A percentile compares a stretch with the other conserved stretches of the same genome.
Evolutionary conservation across 2,888 invertebrate species (phyloP).

Genomic region (Vandiemenella viatica): DNA sequence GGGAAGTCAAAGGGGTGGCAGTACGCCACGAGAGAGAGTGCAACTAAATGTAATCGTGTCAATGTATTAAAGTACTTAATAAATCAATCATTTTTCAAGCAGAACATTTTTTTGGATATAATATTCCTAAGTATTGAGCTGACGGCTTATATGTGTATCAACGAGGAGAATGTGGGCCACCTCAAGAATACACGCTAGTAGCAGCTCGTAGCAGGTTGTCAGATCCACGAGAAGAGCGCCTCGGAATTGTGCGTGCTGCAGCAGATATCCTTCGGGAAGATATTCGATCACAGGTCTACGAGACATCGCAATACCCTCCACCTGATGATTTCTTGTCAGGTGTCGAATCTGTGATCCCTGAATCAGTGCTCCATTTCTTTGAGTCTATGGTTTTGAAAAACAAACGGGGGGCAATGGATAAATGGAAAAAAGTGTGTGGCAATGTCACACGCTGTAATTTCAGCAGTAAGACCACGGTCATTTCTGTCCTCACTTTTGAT

Average conservation of each 20-base stretch:
- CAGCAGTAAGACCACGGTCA: slow-evolving; percentile 16
- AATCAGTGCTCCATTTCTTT: slow-evolving; percentile 13
- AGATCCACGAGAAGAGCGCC: slow-evolving; percentile 15
- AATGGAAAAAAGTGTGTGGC: slow-evolving; percentile 14
- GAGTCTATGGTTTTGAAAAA: slow-evolving; percentile 9
- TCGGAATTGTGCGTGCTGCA: slow-evolving; percentile 15
- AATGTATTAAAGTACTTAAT: too few species aligned
- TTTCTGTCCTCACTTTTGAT: slow-evolving; percentile 14
- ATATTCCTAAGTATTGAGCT: too few species aligned
- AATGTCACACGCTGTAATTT: slow-evolving; percentile 17
- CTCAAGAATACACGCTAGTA: too few species aligned
- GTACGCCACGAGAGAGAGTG: too few species aligned
- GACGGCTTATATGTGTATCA: too few species aligned
- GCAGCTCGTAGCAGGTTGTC: too few species aligned
- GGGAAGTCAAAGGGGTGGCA: too few species aligned
- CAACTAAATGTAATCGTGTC: too few species aligned
- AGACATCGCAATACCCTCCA: slow-evolving; percentile 14
- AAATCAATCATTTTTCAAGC: too few species aligned
- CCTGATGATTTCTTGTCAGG: slow-evolving; percentile 15
- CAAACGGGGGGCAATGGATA: slow-evolving; percentile 12
- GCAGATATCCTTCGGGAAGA: slow-evolving; percentile 19
- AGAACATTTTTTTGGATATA: too few species aligned
- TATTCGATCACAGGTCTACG: slow-evolving; percentile 15
- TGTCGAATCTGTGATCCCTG: slow-evolving; percentile 13
- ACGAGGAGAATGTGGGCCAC: too few species aligned